A percentile compares a stretch with the other conserved stretches of the same genome.
Conservation (phyloP, 2,797 vertebrate genomes). For the Otolemur crassicaudatus region DNA sequence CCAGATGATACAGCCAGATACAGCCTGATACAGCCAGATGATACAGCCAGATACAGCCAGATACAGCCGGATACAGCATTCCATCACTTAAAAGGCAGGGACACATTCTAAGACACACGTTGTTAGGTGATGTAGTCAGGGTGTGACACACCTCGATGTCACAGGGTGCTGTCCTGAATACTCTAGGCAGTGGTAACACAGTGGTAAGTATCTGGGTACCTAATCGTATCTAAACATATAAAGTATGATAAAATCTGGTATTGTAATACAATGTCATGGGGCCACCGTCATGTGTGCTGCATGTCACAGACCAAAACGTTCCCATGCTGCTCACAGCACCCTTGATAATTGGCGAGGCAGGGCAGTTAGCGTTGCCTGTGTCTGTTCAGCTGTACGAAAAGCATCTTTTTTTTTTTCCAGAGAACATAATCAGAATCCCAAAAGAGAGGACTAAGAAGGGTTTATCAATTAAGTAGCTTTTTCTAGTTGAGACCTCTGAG, state of each 20-base stretch:
- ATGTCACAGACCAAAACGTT: background rate
- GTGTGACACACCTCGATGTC: background rate
- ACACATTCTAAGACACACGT: background rate
- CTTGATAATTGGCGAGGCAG: background rate
- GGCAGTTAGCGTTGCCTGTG: background rate
- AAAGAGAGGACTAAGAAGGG: background rate
- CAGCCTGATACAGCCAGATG: too few species aligned
- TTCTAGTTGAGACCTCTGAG: background rate
- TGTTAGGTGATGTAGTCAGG: background rate
- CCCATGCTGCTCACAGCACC: background rate
- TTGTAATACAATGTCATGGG: background rate
- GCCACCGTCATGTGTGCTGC: rapidly evolving
- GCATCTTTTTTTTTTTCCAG: background rate
- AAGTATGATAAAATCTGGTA: background rate
- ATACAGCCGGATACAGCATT: background rate
- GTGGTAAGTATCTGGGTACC: background rate
- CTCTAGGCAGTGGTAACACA: background rate
- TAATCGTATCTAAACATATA: background rate
- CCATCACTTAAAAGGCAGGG: background rate
- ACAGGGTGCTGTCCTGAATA: background rate
- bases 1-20: background rate
- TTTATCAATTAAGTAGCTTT: background rate
- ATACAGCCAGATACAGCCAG: background rate
- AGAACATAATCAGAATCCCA: background rate
- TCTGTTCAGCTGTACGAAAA: background rate